Evolutionary conservation across 2,113 vertebrate species (phyloP).

Genomic region (Oceanodroma tethys): DNA sequence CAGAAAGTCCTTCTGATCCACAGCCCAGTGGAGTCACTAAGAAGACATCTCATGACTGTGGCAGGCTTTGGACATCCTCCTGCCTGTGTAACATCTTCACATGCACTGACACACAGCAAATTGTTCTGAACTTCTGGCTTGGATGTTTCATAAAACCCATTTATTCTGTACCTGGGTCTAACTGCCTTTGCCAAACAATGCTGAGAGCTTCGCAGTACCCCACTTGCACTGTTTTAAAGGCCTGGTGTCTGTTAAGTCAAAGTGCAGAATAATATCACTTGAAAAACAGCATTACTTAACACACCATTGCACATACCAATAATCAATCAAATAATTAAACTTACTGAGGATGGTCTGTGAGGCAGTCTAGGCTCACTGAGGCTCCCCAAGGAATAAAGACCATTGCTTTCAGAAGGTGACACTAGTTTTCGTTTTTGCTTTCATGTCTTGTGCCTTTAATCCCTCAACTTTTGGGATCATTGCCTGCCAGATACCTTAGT

Average conservation of each 20-base stretch:
- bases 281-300: neutral
- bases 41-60: neutral
- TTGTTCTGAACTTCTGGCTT: neutral
- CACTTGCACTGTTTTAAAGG: neutral
- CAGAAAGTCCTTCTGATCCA: neutral
- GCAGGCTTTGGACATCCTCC: accelerated
- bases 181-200: neutral
- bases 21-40: neutral
- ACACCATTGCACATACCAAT: accelerated
- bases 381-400: neutral
- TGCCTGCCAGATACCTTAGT: neutral
- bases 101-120: neutral
- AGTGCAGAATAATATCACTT: neutral
- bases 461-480: neutral
- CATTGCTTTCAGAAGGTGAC: neutral
- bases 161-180: neutral
- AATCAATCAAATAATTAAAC: neutral
- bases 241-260: neutral
- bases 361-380: neutral
- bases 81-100: neutral
- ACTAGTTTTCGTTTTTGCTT: neutral
- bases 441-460: neutral
- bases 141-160: neutral
- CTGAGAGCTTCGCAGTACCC: neutral
- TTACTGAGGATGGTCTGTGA: neutral